phyloP scores from a whole-genome alignment of 2,113 vertebrate species.

The Pagrus major region DNA sequence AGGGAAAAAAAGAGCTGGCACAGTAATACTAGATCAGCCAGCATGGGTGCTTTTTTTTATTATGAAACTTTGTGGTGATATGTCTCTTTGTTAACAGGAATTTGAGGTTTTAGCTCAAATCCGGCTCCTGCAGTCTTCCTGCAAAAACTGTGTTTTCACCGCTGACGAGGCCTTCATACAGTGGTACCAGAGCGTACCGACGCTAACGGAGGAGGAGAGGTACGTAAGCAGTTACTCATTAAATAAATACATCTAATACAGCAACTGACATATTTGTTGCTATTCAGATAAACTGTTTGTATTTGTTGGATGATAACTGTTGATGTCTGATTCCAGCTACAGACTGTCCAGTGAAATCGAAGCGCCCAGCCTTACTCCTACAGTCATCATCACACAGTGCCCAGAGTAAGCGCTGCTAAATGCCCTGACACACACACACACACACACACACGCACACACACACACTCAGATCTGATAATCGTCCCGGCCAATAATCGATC shows the following conservation, averaged over 20 bases:
- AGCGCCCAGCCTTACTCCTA: constrained; percentile 80
- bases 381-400: constrained; percentile 90
- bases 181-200: constrained; percentile 88
- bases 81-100: constrained; percentile 82
- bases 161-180: constrained; percentile 82
- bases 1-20: background rate
- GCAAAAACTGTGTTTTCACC: constrained; percentile 87
- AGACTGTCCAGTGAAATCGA: constrained; percentile 90
- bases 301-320: background rate
- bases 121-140: constrained; percentile 89
- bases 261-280: background rate
- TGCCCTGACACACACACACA: background rate
- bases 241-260: background rate
- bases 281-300: background rate
- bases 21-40: background rate
- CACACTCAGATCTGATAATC: too few relatives aligned
- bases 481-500: too few relatives aligned
- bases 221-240: too few relatives aligned
- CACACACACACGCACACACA: background rate
- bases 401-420: constrained; percentile 86
- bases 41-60: background rate
- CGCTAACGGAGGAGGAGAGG: constrained; percentile 88
- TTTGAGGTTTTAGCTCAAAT: constrained; percentile 93
- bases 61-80: constrained; percentile 32
- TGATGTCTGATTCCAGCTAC: constrained; percentile 82